Evolutionary conservation across 2,113 vertebrate species (phyloP), one percentile per base, ranked within the genome.

Genomic region (Hydrochoerus hydrochaeris): DNA sequence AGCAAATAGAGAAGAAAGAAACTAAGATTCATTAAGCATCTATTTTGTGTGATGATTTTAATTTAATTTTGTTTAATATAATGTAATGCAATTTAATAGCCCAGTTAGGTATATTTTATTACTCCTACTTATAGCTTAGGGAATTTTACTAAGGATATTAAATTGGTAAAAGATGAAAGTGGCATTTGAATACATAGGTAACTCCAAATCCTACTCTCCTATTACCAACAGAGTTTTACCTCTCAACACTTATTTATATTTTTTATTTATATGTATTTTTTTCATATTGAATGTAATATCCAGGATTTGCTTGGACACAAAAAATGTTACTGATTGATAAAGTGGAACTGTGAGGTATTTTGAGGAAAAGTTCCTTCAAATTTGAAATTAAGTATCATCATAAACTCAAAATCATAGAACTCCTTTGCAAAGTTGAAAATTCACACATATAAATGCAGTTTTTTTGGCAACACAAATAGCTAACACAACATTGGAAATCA

Each of bases 51-150:
- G 67, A 86, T 41, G 11, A 4, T 95, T 69, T 85, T 35, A 85
- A 85, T 87, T 85, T 81, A 57, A 80, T 88, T 88, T 77, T n/a
- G 17, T 28, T 90, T 81, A 54, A 86, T 84, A 26, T 46, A 78
- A 84, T 65, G 73, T 82, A 32, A 69, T 69, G 20, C 28, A 83
- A 60, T n/a, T 52, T 85, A 65, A 80, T 35, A 80, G 38, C 19
- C 13, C 24, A 87, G 9, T 44, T n/a, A 82, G 4, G 3, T 83
- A 67, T 17, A 77, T 69, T 77, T 60, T 90, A 83, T 77, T 90
- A 44, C 12, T 87, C 30, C 16, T 52, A 2, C 85, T 90, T 52
- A 67, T 90, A 90, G 11, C 7, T 86, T 78, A 78, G 60, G 52
- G 38, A 95, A 71, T 69, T 78, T 91, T 38, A 35, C n/a, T 44